Evolutionary conservation across 2,113 vertebrate genomes (phyloP).

Genomic region (Vulpes vulpes): DNA sequence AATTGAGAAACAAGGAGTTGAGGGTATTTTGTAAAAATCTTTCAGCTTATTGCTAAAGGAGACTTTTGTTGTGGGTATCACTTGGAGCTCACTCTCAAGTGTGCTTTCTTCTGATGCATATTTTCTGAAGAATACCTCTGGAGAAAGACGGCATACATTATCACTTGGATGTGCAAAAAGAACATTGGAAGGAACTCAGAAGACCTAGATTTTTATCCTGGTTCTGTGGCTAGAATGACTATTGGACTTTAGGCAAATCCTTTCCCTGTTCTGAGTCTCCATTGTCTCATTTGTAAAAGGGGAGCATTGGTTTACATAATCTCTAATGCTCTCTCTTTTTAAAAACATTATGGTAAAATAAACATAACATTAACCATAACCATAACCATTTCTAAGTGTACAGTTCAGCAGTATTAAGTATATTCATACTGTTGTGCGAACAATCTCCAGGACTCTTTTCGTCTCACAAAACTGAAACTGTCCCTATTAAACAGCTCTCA

Average conservation of each 20-base stretch:
- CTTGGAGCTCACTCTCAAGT: not conserved
- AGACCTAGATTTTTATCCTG: not conserved
- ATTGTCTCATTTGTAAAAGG: not conserved
- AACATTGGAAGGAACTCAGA: not conserved
- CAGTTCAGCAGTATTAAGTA: not conserved
- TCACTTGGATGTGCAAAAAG: rapidly evolving
- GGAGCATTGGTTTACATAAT: not conserved
- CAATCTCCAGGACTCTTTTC: not conserved
- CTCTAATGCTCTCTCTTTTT: not conserved
- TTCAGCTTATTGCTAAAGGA: not conserved
- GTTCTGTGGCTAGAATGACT: not conserved
- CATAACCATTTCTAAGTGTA: not conserved
- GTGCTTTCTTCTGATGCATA: rapidly evolving
- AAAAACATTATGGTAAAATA: not conserved
- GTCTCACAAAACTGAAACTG: not conserved
- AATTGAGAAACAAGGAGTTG: not conserved
- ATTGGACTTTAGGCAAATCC: not conserved
- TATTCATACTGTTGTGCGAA: not conserved
- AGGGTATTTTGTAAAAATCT: not conserved
- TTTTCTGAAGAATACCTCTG: not conserved
- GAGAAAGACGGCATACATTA: not conserved
- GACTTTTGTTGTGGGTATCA: not conserved
- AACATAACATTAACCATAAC: not conserved
- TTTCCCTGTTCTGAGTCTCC: not conserved
- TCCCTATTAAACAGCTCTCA: not conserved